Base-by-base conservation (phyloP, 2,888 invertebrate genomes). In the Sinopyrophorus schimmeli region DNA sequence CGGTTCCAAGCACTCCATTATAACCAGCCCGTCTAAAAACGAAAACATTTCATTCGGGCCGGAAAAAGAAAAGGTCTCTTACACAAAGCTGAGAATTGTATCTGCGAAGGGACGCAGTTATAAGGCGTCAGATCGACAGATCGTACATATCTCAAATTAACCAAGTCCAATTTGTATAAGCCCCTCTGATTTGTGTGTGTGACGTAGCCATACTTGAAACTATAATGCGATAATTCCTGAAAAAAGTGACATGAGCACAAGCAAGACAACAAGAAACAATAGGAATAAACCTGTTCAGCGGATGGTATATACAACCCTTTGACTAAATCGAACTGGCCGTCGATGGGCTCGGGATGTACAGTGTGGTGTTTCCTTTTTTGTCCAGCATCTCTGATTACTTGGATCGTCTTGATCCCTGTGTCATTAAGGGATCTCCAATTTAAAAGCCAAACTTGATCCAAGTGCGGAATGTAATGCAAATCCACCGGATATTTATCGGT, bases 371-470 rank as follows among this genome's bases (percentile, higher is more conserved):
- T 84, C 43, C 81, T 76, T 67, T 83, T 83, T 66, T 86, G 82
- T 10, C 82, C 81, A 16, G 86, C 87, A 65, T 85, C 84, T 30
- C 86, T 72, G 56, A 87, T 86, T n/a, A 87, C 81, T 65, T 84
- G 81, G 34, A 86, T 79, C 2, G 85, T 85, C 69, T 84, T 84
- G 43, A 80, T 76, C 2, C 83, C 82, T 30, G 77, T 75, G 58
- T 81, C 77, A 55, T 76, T 76, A 27, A 76, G 71, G 32, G 76
- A 76, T 30, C 83, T 76, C 84, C 85, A 86, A 67, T 86, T 86
- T 40, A 86, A 69, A 10, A 87, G 77, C 87, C 87, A 87, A 1
- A 87, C 82, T 70, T 87, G 86, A 68, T 87, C 87, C 56, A 86
- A 70, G 61, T 84, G 81, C 7, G 81, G 78, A 1, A 87, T 81